These are phyloP conservation scores for Lophotriccus pileatus DNA, from an alignment of 2,797 vertebrate species.

Conservation along the genomic window DNA sequence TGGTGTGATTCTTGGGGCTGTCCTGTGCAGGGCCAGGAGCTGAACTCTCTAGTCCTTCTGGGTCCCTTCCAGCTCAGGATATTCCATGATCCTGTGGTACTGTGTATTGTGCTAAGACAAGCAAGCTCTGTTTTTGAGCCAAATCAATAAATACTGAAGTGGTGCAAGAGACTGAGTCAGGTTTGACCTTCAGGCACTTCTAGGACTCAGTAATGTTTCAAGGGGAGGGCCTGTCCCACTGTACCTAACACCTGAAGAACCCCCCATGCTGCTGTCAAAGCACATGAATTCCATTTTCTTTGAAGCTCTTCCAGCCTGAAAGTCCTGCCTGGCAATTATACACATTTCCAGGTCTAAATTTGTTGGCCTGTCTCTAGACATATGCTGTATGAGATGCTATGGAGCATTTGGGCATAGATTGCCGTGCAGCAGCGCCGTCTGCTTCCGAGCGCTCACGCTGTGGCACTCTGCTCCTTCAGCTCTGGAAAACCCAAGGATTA, in stretches of 20 bases:
- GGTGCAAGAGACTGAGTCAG: not conserved
- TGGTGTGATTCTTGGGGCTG: not conserved
- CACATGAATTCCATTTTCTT: not conserved
- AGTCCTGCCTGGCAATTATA: slow-evolving; percentile 49
- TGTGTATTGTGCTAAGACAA: not conserved
- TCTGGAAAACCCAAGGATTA: not conserved
- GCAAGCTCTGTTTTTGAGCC: slow-evolving; percentile 1
- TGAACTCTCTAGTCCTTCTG: not conserved
- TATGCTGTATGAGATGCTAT: not conserved
- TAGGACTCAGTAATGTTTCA: not conserved
- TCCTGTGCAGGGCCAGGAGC: not conserved
- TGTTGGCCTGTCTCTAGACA: slow-evolving; percentile 44
- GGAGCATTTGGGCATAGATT: slow-evolving; percentile 14
- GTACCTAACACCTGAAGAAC: not conserved
- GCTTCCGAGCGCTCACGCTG: not conserved
- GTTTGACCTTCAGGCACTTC: not conserved
- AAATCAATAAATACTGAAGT: not conserved
- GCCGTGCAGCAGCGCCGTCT: not conserved
- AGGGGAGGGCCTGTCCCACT: not conserved
- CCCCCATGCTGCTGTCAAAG: not conserved
- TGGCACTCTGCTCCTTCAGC: not conserved
- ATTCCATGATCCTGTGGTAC: not conserved
- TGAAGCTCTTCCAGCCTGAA: not conserved
- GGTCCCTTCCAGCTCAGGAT: not conserved
- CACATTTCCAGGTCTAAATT: slow-evolving; percentile 29